Conservation (phyloP, 35 echinoderm and acorn worm species). For the Diadema setosum region DNA sequence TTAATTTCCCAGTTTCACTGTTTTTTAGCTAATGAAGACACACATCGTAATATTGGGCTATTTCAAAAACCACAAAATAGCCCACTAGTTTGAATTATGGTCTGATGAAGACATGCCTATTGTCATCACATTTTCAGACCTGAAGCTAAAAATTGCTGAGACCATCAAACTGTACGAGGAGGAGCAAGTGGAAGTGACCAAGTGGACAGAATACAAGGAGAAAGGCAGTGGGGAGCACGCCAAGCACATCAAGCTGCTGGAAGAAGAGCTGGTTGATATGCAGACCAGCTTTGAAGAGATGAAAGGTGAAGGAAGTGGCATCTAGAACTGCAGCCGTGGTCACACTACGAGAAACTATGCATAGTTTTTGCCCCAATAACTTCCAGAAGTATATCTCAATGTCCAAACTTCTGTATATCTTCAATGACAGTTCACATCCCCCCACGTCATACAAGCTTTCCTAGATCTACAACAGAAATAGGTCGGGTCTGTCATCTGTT, state of each 20-base stretch:
- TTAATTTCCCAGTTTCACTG: too few species aligned
- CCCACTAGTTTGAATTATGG: neutral
- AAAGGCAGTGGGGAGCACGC: slow-evolving; percentile 65
- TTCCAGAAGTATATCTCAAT: too few species aligned
- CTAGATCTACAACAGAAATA: too few species aligned
- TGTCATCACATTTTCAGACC: neutral
- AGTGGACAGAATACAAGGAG: slow-evolving; percentile 75
- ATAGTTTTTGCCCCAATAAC: too few species aligned
- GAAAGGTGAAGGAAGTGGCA: slow-evolving; percentile 53
- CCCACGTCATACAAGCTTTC: too few species aligned
- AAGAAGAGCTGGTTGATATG: slow-evolving; percentile 82
- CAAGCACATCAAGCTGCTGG: slow-evolving; percentile 79
- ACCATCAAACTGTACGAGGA: slow-evolving; percentile 45
- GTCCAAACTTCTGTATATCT: too few species aligned
- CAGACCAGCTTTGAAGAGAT: slow-evolving; percentile 92
- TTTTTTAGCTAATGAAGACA: neutral
- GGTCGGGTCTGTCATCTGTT: too few species aligned
- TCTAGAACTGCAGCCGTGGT: neutral
- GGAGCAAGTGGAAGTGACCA: slow-evolving; percentile 32
- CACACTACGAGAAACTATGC: too few species aligned
- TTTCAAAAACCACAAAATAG: neutral
- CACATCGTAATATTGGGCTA: neutral
- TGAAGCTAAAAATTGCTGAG: slow-evolving; percentile 49
- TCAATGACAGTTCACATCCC: too few species aligned
- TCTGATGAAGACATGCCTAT: neutral